Evolutionary conservation across 2,888 invertebrate genomes (phyloP).

Genomic region (Sycophila texana): DNA sequence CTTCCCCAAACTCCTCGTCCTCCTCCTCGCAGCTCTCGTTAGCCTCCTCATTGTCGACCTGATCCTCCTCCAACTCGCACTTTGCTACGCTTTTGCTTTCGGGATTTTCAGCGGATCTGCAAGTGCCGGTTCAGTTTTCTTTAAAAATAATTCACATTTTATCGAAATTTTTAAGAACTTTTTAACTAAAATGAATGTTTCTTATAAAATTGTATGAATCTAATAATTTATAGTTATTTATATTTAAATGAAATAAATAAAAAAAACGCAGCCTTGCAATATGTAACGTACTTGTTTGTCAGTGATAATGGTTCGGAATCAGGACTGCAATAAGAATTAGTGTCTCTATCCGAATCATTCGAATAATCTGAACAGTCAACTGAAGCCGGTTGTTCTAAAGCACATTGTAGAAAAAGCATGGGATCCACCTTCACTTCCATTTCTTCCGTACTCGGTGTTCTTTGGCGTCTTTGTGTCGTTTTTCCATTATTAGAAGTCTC

Average conservation of each 20-base stretch:
- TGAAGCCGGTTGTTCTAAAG: slow-evolving; percentile 75
- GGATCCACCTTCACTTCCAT: slow-evolving; percentile 85
- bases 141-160: neutral
- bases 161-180: slow-evolving; percentile 9
- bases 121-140: too few species aligned
- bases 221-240: too few species aligned
- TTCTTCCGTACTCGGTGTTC: slow-evolving; percentile 74
- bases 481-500: slow-evolving; percentile 67
- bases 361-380: slow-evolving; percentile 69
- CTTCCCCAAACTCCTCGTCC: slow-evolving; percentile 52
- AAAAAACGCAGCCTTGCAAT: too few species aligned
- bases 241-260: too few species aligned
- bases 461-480: slow-evolving; percentile 57
- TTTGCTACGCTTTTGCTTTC: slow-evolving; percentile 18
- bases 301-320: slow-evolving; percentile 59
- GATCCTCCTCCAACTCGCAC: slow-evolving; percentile 44
- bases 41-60: slow-evolving; percentile 27
- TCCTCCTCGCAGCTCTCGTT: slow-evolving; percentile 47
- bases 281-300: slow-evolving; percentile 65
- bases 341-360: slow-evolving; percentile 62
- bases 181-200: too few species aligned
- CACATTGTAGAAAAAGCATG: slow-evolving; percentile 81
- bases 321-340: slow-evolving; percentile 25
- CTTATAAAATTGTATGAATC: too few species aligned
- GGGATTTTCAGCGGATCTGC: too few species aligned